Conservation (phyloP, 2,888 invertebrate species). For the Drosophila mimica region DNA sequence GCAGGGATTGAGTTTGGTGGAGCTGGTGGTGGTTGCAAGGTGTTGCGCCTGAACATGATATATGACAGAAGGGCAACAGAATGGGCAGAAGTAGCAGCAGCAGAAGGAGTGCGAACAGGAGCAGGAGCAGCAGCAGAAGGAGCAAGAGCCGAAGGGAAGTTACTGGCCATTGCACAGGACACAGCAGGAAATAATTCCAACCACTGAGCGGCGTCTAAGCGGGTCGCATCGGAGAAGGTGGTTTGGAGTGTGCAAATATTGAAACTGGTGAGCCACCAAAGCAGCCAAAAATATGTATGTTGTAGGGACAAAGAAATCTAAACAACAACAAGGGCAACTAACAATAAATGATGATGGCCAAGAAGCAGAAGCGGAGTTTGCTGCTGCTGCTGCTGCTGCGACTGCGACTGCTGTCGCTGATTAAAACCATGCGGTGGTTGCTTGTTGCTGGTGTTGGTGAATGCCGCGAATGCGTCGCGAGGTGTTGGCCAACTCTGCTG, state of each 20-base stretch:
- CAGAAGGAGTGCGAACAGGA: not conserved
- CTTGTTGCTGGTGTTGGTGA: conserved; percentile 16
- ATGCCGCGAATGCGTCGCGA: conserved; percentile 78
- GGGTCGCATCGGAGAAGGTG: not conserved
- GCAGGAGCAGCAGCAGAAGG: conserved; percentile 5
- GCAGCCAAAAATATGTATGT: conserved; percentile 46
- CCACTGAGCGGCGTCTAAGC: conserved; percentile 40
- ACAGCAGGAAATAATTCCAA: conserved; percentile 78
- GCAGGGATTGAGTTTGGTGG: not conserved
- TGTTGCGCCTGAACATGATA: conserved; percentile 74
- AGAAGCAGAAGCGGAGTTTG: conserved; percentile 47
- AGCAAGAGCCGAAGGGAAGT: conserved; percentile 1
- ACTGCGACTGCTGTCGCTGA: conserved; percentile 73
- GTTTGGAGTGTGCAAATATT: conserved; percentile 68
- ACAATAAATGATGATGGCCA: conserved; percentile 74
- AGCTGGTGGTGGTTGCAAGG: conserved; percentile 24
- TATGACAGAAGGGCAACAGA: conserved; percentile 69
- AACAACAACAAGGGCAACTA: conserved; percentile 68
- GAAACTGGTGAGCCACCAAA: conserved; percentile 69
- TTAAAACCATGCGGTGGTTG: conserved; percentile 70
- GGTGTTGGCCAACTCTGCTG: conserved; percentile 63
- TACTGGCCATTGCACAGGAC: conserved; percentile 44
- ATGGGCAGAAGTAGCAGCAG: conserved; percentile 2
- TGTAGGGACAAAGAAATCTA: conserved; percentile 76
- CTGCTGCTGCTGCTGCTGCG: conserved; percentile 46